Conservation (phyloP, 2,113 vertebrate species). For the Caloenas nicobarica region DNA sequence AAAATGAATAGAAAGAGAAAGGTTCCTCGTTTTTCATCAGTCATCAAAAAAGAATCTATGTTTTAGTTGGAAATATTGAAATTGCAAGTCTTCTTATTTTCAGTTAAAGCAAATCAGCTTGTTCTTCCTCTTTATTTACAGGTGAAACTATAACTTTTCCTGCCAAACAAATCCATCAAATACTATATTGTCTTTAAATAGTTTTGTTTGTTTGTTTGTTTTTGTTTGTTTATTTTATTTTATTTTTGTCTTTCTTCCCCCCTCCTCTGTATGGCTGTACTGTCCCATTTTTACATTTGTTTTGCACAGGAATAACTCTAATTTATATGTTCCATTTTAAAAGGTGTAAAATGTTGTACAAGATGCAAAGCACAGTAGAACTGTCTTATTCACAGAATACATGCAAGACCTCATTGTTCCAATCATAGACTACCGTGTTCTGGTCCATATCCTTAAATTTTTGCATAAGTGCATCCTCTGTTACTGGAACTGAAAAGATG, state of each 20-base stretch:
- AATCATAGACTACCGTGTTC: not conserved
- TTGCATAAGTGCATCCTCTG: not conserved
- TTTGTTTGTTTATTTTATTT: not conserved
- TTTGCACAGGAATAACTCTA: not conserved
- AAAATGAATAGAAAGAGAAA: not conserved
- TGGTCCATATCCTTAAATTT: not conserved
- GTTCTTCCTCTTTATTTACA: slow-evolving; percentile 3
- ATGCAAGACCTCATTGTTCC: not conserved
- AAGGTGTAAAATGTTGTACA: not conserved
- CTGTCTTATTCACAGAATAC: not conserved
- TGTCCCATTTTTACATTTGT: not conserved
- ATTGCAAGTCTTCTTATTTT: not conserved
- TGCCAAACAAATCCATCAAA: not conserved
- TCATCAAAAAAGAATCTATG: not conserved
- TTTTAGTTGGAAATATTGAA: not conserved
- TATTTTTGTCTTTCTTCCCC: rapidly evolving
- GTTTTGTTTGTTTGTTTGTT: too few relatives aligned
- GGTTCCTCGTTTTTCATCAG: not conserved
- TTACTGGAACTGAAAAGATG: not conserved
- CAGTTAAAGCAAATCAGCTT: not conserved
- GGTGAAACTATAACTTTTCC: not conserved
- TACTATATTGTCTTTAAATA: not conserved
- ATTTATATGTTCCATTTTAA: not conserved
- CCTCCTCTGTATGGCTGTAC: not conserved
- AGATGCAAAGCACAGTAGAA: not conserved